Evolutionary conservation across 2,113 vertebrate genomes (phyloP).

Genomic region (Nibea albiflora): DNA sequence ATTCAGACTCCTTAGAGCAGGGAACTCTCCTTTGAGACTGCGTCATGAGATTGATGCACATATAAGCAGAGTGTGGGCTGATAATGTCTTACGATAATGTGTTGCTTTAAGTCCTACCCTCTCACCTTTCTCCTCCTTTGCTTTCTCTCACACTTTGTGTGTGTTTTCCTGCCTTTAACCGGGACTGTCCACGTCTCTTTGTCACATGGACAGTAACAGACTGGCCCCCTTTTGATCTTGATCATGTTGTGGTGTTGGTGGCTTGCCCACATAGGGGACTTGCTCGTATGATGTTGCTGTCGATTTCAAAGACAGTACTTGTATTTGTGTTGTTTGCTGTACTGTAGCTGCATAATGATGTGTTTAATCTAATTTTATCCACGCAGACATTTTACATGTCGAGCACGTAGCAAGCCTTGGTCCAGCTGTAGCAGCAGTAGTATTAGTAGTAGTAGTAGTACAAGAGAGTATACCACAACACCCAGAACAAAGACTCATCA

Average conservation of each 20-base stretch:
- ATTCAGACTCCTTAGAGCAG: not conserved
- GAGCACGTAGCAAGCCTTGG: conserved; percentile 2
- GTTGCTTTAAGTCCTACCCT: conserved; percentile 29
- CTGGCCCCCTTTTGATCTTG: conserved; percentile 14
- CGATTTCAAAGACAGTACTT: not conserved
- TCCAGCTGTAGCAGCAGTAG: not conserved
- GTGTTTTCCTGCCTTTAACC: conserved; percentile 44
- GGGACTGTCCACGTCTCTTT: conserved; percentile 45
- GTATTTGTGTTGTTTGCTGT: not conserved
- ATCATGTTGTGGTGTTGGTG: conserved; percentile 44
- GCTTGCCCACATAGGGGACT: conserved; percentile 36
- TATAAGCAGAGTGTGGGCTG: conserved; percentile 10
- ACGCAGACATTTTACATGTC: not conserved
- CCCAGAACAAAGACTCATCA: not conserved
- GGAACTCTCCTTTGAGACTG: conserved; percentile 30
- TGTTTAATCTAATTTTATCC: not conserved
- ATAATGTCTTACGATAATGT: not conserved
- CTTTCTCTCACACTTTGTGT: conserved; percentile 7
- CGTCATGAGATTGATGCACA: conserved; percentile 18
- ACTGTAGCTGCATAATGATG: not conserved
- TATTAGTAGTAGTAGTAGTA: too few species aligned
- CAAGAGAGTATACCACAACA: not conserved
- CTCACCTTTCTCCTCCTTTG: conserved; percentile 29
- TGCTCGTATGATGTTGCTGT: conserved; percentile 10
- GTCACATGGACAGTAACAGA: conserved; percentile 29